Evolutionary conservation across 2,113 vertebrate species (phyloP), one percentile per base, ranked within the genome.

Genomic region (Ciconia boyciana): DNA sequence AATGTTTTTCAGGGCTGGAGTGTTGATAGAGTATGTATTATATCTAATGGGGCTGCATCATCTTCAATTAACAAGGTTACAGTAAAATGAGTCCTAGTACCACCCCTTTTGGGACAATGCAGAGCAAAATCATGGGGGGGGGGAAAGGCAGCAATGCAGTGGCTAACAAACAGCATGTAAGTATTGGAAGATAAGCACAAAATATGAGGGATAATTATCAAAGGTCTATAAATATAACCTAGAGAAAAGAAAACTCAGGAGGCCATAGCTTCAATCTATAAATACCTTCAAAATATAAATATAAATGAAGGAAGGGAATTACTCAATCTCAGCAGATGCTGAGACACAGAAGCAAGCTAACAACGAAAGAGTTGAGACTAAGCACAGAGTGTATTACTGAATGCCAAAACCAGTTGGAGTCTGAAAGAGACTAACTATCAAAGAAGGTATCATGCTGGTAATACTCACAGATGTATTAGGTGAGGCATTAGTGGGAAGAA

Each of bases 281-380:
- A 94, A 90, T 89, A 96, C 15, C 48, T 79, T 69, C 36, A 89
- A 94, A 93, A 81, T 90, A 81, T 41, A 95, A 81, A 89, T 93
- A 81, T 60, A 94, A 84, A 91, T 87, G 72, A 93, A 92, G 79
- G n/a, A 85, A 83, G 61, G 83, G 86, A 94, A 87, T 91, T 93
- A n/a, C 49, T 94, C 8, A 3, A 32, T 72, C 83, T 94, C 86
- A 89, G 89, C 54, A 94, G 77, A 92, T 85, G 77, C 65, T 82
- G 80, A 87, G 74, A 68, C 0, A 3, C 36, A 64, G 86, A 89
- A 92, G 57, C 57, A 79, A 46, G n/a, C 36, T 92, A 91, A 78
- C 21, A n/a, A 70, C 36, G 25, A 61, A 79, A 51, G 86, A 86
- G 36, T 6, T 36, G 44, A 78, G 41, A 75, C 68, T 54, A 60